Base-by-base conservation (phyloP, 2,113 vertebrate species). In the Rutilus rutilus region DNA sequence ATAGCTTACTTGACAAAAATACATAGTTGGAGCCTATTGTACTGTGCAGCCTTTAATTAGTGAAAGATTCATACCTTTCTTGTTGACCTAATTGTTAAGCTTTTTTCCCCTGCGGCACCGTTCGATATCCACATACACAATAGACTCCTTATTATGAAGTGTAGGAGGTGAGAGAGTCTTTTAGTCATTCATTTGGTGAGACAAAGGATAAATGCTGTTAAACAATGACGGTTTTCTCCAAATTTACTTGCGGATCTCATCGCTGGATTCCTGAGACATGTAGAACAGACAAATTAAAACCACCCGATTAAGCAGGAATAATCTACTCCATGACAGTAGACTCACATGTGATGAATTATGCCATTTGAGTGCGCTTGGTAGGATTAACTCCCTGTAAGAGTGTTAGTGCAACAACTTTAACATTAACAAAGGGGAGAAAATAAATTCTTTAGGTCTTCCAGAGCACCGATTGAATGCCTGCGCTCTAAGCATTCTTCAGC, bases 241-340 rank as follows among this genome's bases (percentile, higher is more conserved):
- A 85, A 85, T 81, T 59, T 78, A 69, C 77, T 64, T 59, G 27
- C 0, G 17, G 76, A 45, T 73, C 82, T 71, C 10, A 6, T 42
- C 21, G 23, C 30, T n/a, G 57, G 17, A 25, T 73, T 47, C 23
- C 33, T 3, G 39, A 75, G 87, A 77, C 23, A 15, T 78, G 76
- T 78, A 47, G 65, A 77, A 75, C 76, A 81, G 62, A 33, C 42
- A 14, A 81, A 81, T 85, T 81, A 87, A 75, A 78, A 47, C 50
- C 39, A 57, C 78, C 52, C 54, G 86, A 84, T 80, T 87, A 84
- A 73, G 19, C 54, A 4, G 82, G 45, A 85, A 80, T 87, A 87
- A 50, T 60, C 27, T 59, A 64, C 23, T 54, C n/a, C 42, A 27
- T 67, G 45, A 84, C 82, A 74, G 33, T 45, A n/a, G 45, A 47